Base-by-base conservation (phyloP, 1,140 invertebrate genomes). In the Brachystomella parvula region DNA sequence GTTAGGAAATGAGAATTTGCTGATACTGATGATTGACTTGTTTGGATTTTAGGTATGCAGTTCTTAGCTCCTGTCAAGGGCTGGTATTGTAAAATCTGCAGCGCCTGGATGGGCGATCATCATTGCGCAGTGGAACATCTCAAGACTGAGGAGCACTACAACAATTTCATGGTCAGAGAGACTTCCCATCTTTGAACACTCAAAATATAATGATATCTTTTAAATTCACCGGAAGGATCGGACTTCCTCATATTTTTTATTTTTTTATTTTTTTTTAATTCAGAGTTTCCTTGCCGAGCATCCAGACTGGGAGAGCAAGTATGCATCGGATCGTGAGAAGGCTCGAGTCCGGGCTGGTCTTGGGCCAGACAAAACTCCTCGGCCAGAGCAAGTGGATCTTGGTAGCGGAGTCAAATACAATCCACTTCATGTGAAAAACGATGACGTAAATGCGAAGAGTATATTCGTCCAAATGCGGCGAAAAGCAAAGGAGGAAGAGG, bases 51-150 rank as follows among this genome's bases (percentile, higher is more conserved):
- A 78, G 87, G 90, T 21, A 79, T 92, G 47, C 89, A 91, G 75
- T 92, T 92, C 79, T 87, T 92, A 76, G 86, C 89, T 66, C 87
- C 89, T 3, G 86, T 89, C 0, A 86, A 87, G 17, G 87, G 88
- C n/a, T 92, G 89, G 89, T 93, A 89, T 78, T 93, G 90, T 77
- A 89, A 89, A 75, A 80, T 93, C 33, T 93, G 90, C 72, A 85
- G 89, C 75, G 81, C 84, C 67, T 93, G 89, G 86, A 89, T 92
- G 70, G 90, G 89, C 0, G 90, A 93, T 77, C 81, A 90, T 47
- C 88, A 91, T 77, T 90, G 89, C 77, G 89, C 89, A 12, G 89
- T 87, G 29, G 82, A 87, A 2, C 90, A 93, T 79, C 79, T 93
- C 53, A 90, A 90, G 74, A 89, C 87, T 0, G 80, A 85, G 61